phyloP scores from a whole-genome alignment of 2,888 invertebrate genomes.

The Acanthosoma haemorrhoidale region DNA sequence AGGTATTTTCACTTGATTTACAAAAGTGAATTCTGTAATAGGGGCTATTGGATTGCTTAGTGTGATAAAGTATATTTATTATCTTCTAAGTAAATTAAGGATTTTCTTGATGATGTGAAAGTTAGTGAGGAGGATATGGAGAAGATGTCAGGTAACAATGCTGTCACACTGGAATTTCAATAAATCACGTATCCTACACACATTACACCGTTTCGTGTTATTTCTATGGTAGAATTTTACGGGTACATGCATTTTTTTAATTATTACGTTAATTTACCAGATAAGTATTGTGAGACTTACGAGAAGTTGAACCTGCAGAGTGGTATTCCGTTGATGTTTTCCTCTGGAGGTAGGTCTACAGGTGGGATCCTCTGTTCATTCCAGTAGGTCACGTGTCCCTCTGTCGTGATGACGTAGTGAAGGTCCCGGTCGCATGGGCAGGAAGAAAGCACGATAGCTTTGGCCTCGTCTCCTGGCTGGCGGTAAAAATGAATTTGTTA shows the following conservation, averaged over 20 bases:
- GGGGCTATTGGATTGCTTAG: too few species aligned
- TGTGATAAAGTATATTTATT: too few species aligned
- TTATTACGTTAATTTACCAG: conserved; percentile 30
- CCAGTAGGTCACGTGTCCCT: conserved; percentile 61
- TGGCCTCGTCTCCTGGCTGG: conserved; percentile 60
- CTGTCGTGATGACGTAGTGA: conserved; percentile 60
- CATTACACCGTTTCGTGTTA: too few species aligned
- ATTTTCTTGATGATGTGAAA: too few species aligned
- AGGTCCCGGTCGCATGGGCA: conserved; percentile 60
- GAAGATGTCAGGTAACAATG: too few species aligned
- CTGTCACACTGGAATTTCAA: too few species aligned
- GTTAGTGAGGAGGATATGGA: too few species aligned
- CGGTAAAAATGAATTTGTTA: conserved; percentile 33
- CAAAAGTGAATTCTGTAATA: too few species aligned
- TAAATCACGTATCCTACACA: too few species aligned
- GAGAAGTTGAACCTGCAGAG: conserved; percentile 53
- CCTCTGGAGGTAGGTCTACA: conserved; percentile 36
- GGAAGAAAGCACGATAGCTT: conserved; percentile 59
- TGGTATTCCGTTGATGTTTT: conserved; percentile 50
- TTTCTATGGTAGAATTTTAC: too few species aligned
- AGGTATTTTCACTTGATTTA: too few species aligned
- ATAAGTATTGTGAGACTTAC: conserved; percentile 44
- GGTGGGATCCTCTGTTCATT: conserved; percentile 43
- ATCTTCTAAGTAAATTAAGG: too few species aligned
- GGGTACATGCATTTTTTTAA: conserved; percentile 46